phyloP scores from a whole-genome alignment of 2,888 invertebrate genomes.

The Mactromeris polynyma region DNA sequence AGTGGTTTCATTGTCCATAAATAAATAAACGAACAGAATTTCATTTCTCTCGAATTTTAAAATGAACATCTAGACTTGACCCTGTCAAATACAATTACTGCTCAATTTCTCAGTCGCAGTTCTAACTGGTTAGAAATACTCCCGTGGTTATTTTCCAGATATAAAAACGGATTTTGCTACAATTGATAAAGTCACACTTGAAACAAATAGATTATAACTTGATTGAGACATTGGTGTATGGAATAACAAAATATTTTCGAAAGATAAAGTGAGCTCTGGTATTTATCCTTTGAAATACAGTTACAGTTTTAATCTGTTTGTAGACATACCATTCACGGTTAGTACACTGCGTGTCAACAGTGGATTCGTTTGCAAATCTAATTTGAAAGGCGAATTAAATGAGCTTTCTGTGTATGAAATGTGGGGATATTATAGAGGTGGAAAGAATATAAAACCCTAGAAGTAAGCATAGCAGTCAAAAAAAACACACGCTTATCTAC shows the following conservation, averaged over 20 bases:
- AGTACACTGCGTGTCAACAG: background rate
- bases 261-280: background rate
- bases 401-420: background rate
- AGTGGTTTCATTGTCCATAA: background rate
- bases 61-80: background rate
- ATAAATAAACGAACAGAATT: background rate
- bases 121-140: background rate
- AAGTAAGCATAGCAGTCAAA: no score
- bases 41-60: background rate
- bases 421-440: no score
- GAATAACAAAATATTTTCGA: background rate
- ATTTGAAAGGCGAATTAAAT: background rate
- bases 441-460: no score
- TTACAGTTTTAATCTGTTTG: background rate
- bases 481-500: no score
- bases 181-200: background rate
- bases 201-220: background rate
- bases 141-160: background rate
- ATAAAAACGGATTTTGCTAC: background rate
- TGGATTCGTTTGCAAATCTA: background rate
- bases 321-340: background rate
- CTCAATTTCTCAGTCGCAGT: background rate
- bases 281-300: background rate
- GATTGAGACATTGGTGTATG: background rate
- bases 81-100: conserved; percentile 1